Percentiles rank a stretch among this genome's conserved stretches.
These are phyloP conservation scores for Dendrolimus kikuchii DNA, from an alignment of 1,140 invertebrate genomes.

Conservation along the genomic window DNA sequence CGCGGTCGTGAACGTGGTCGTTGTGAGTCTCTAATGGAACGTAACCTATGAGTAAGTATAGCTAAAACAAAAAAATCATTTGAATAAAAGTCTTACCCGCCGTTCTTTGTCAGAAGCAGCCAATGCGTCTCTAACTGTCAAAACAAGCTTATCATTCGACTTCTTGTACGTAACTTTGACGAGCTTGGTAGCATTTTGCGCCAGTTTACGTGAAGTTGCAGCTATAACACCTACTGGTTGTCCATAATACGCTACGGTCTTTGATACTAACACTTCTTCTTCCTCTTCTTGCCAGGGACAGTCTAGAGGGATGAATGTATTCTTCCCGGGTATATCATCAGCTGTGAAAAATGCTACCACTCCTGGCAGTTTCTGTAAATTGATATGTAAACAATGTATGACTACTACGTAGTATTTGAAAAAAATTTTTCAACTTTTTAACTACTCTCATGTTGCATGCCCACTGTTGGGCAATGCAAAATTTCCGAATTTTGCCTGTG, in stretches of 20 bases:
- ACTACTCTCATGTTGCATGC: too few relatives aligned
- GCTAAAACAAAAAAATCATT: too few relatives aligned
- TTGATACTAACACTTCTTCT: constrained; percentile 72
- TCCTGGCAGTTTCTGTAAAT: constrained; percentile 74
- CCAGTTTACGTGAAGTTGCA: constrained; percentile 74
- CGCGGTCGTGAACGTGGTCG: too few relatives aligned
- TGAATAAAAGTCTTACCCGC: constrained; percentile 28
- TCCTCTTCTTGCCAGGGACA: constrained; percentile 32
- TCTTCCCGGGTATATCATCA: constrained; percentile 84
- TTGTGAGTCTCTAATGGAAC: too few relatives aligned
- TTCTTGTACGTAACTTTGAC: constrained; percentile 79
- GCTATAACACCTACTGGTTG: constrained; percentile 83
- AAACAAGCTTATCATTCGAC: constrained; percentile 30
- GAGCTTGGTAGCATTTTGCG: constrained; percentile 75
- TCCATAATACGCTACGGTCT: constrained; percentile 75
- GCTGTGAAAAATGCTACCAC: constrained; percentile 81
- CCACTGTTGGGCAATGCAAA: too few relatives aligned
- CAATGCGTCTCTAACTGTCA: constrained; percentile 76
- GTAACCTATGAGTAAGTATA: too few relatives aligned
- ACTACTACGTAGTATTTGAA: too few relatives aligned
- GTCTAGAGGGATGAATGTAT: constrained; percentile 66
- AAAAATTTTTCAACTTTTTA: too few relatives aligned
- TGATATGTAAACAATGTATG: neutral
- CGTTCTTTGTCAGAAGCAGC: constrained; percentile 48
- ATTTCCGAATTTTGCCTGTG: too few relatives aligned